Base-by-base conservation (phyloP, 2,888 invertebrate species). In the Eumacrocentrus americanus region DNA sequence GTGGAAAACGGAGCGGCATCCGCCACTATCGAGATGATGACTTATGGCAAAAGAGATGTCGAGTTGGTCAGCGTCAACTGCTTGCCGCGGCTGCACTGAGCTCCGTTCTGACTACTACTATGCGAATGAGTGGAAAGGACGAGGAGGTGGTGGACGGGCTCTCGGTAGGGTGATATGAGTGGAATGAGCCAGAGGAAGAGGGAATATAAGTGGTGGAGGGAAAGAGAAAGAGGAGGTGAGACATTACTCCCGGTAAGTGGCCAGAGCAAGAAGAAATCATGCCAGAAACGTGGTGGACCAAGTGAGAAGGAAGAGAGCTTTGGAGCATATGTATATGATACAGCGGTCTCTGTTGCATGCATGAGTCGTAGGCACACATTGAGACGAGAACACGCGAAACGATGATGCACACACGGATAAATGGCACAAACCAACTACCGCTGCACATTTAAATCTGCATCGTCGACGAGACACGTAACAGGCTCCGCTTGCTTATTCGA, bases 61-160 rank as follows among this genome's bases (percentile, higher is more conserved):
- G 37, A 40, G 9, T 23, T 53, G 22, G 58, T 66, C 74, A 77
- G 77, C 77, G 75, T 77, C 77, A 77, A 77, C 77, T 77, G 77
- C 77, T 75, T 66, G 77, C 68, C 72, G 75, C 76, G 74, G 75
- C 75, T 75, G 77, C 76, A 77, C 76, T 75, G 72, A 72, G 74
- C 72, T 72, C 73, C 74, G 74, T 74, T 69, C 60, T 63, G 67
- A 66, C 65, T 64, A 63, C 62, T 63, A 35, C 40, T 35, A 42
- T 54, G 44, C 57, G 57, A 46, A 60, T 57, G 61, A 59, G 64
- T 61, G 52, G 56, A 64, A 67, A 68, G 66, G 65, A 67, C 64
- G 66, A 67, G 67, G 58, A 52, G 64, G 61, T 53, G 64, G 59
- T 57, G 60, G 46, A 22, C 25, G n/a, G 22, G 25, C 20, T 42